Evolutionary conservation across 2,888 invertebrate species (phyloP), one percentile per base, ranked within the genome.

Genomic region (Pyrrhia umbra): DNA sequence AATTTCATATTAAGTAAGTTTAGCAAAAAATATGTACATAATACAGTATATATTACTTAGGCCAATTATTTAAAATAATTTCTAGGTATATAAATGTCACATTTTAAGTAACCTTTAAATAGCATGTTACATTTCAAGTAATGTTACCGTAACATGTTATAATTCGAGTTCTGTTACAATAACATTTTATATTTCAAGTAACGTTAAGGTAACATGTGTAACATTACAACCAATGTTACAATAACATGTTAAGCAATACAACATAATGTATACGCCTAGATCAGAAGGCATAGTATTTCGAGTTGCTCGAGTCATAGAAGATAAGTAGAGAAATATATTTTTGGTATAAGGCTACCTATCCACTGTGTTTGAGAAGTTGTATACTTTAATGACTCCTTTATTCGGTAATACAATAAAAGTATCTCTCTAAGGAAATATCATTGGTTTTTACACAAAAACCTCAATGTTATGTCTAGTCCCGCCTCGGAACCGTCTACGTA

Each of bases 311-410:
- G 73, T 60, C 18, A 58, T 72, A 47, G 15, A 43, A 50, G 65
- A 50, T 65, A 58, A 47, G 57, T 76, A 51, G 56, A 57, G 55
- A 72, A 61, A 69, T 62, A 72, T 74, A 55, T 73, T 21, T 82
- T 80, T 80, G 75, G 76, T 85, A 65, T 66, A 60, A 71, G 59
- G 50, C 43, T 64, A 50, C 8, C 6, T 34, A 30, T 39, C 9
- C 13, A 37, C 37, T 58, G 30, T 71, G 63, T 40, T 70, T 37
- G 46, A 43, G 25, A 51, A 45, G 40, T 13, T 27, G 15, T 66
- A 55, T 8, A 1, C 6, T 2, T 2, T 13, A 9, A 2, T 6
- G 5, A 4, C 10, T 8, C 4, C 5, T 2, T 42, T 10, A 16
- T 39, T n/a, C n/a, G n/a, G n/a, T n/a, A n/a, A n/a, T n/a, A n/a